phyloP scores from a whole-genome alignment of 2,113 vertebrate genomes.

The Calyptomena viridis region DNA sequence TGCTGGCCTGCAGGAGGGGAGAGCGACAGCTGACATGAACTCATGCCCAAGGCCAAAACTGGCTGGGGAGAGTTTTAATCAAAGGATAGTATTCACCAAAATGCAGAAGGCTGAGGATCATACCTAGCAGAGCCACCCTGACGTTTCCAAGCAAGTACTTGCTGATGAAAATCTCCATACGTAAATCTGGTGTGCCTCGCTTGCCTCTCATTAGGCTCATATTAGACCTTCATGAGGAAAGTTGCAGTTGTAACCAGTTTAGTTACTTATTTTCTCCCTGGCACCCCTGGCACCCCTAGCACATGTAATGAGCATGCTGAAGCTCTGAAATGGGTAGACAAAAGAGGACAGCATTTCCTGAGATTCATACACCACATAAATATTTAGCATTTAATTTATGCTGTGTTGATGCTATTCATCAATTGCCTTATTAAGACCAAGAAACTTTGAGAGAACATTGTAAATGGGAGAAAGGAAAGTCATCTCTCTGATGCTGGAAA shows the following conservation, averaged over 20 bases:
- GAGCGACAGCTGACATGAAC: neutral
- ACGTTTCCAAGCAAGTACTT: neutral
- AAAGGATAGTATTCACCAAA: neutral
- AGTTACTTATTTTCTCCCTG: neutral
- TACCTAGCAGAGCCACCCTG: neutral
- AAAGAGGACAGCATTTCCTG: slow-evolving; percentile 21
- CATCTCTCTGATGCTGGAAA: neutral
- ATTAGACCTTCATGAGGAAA: neutral
- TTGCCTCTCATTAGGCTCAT: neutral
- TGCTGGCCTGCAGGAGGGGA: neutral
- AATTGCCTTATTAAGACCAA: slow-evolving; percentile 6
- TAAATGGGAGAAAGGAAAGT: neutral
- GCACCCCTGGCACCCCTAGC: neutral
- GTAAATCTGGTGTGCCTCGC: neutral
- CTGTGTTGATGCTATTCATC: neutral
- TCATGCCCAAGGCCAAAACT: neutral
- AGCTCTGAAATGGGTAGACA: neutral
- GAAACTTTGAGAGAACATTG: neutral
- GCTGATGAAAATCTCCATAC: neutral
- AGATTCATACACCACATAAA: neutral
- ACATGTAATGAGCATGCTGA: neutral
- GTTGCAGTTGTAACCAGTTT: neutral
- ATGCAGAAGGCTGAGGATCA: neutral
- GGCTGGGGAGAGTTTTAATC: neutral
- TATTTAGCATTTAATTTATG: slow-evolving; percentile 35